A percentile compares a stretch with the other conserved stretches of the same genome.
Evolutionary conservation across 2,888 invertebrate species (phyloP).

Genomic region (Aporophyla lueneburgensis): DNA sequence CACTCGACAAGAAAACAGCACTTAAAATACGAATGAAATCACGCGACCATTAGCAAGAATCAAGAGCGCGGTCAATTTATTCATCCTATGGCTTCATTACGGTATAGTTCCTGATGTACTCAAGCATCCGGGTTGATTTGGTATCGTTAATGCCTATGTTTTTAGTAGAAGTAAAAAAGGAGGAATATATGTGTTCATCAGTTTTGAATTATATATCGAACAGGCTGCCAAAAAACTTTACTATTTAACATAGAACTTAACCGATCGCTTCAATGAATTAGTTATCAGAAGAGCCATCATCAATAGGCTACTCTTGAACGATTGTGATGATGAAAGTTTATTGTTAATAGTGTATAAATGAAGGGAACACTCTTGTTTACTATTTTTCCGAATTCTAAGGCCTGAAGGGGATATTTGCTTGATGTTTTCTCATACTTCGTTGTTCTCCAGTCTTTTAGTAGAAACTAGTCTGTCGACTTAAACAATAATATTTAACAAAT

Average conservation of each 20-base stretch:
- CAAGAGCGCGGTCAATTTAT: constrained; percentile 23
- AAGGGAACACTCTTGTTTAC: too few relatives aligned
- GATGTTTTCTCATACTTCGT: too few relatives aligned
- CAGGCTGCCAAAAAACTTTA: background rate
- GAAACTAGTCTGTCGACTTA: too few relatives aligned
- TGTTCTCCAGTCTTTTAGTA: too few relatives aligned
- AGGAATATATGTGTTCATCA: background rate
- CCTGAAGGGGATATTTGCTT: too few relatives aligned
- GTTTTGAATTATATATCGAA: too few relatives aligned
- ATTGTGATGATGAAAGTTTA: background rate
- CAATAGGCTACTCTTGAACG: too few relatives aligned
- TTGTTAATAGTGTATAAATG: background rate
- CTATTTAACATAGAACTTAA: background rate
- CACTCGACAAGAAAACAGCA: constrained; percentile 22
- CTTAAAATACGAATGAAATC: constrained; percentile 28
- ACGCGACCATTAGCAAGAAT: constrained; percentile 29
- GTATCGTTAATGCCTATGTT: background rate
- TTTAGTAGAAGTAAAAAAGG: background rate
- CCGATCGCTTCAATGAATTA: background rate
- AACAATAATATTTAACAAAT: too few relatives aligned
- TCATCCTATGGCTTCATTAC: constrained; percentile 30
- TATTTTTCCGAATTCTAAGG: too few relatives aligned
- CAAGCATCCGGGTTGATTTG: background rate
- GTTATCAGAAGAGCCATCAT: background rate
- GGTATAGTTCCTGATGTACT: background rate